phyloP scores from a whole-genome alignment of 1,140 invertebrate species.

The Temnothorax curvispinosus region DNA sequence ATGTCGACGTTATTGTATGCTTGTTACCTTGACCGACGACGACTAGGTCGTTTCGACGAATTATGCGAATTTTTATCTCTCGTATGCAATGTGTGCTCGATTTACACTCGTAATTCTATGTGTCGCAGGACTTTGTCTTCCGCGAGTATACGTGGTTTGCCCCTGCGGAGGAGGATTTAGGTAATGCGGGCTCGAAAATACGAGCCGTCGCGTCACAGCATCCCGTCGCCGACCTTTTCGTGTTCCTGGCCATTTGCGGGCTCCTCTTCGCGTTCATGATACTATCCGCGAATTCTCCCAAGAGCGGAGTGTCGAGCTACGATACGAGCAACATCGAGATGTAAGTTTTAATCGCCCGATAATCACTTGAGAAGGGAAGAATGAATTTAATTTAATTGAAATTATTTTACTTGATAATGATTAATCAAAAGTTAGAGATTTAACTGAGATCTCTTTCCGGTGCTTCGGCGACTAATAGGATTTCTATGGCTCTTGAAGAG shows the following conservation, averaged over 20 bases:
- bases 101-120: neutral
- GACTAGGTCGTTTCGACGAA: neutral
- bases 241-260: conserved; percentile 69
- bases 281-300: conserved; percentile 64
- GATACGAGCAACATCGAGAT: conserved; percentile 17
- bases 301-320: conserved; percentile 49
- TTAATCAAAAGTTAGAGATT: neutral
- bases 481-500: conserved; percentile 14
- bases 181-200: conserved; percentile 59
- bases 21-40: neutral
- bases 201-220: conserved; percentile 83
- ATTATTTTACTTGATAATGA: neutral
- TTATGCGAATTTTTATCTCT: conserved; percentile 3
- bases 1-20: neutral
- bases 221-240: conserved; percentile 63
- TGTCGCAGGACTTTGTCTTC: conserved; percentile 68
- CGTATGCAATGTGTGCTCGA: neutral
- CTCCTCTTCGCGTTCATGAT: conserved; percentile 80
- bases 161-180: neutral
- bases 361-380: conserved; percentile 62
- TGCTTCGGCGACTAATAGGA: neutral
- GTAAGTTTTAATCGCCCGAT: conserved; percentile 84
- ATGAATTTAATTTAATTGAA: neutral
- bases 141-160: conserved; percentile 66
- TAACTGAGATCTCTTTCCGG: neutral